phyloP scores from a whole-genome alignment of 2,888 invertebrate species.

The Piscicola geometra region DNA sequence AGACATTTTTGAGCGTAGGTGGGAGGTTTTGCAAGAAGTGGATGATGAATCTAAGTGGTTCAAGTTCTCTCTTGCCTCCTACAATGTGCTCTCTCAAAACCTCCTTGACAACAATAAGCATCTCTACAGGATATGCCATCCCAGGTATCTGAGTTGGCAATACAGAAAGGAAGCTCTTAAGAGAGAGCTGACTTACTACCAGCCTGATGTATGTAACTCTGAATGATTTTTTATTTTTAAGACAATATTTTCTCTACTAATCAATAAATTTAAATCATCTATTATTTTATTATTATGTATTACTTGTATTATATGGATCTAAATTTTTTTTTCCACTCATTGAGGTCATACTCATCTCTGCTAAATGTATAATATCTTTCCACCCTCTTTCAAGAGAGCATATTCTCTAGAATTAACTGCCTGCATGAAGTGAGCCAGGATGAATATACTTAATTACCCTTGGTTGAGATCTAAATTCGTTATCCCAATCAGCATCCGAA shows the following conservation, averaged over 20 bases:
- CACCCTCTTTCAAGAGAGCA: too few relatives aligned
- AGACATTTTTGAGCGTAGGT: conserved; percentile 22
- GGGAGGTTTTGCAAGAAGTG: conserved; percentile 26
- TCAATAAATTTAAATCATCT: too few relatives aligned
- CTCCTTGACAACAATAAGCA: conserved; percentile 69
- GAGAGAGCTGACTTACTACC: conserved; percentile 61
- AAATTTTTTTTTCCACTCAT: too few relatives aligned
- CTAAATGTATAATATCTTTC: too few relatives aligned
- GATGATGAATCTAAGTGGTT: conserved; percentile 37
- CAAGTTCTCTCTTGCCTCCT: conserved; percentile 70
- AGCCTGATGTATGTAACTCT: conserved; percentile 61
- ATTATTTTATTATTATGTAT: too few relatives aligned
- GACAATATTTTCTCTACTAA: conserved; percentile 48
- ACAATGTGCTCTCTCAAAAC: conserved; percentile 82
- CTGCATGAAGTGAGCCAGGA: too few relatives aligned
- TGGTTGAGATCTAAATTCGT: too few relatives aligned
- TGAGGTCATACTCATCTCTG: too few relatives aligned
- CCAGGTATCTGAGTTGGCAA: conserved; percentile 67
- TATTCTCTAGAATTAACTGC: too few relatives aligned
- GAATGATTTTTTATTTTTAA: neutral
- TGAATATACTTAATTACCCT: too few relatives aligned
- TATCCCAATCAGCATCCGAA: too few relatives aligned
- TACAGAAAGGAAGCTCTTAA: conserved; percentile 62
- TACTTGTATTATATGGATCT: too few relatives aligned
- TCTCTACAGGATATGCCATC: conserved; percentile 66